These are phyloP conservation scores for Enteromius afrohamiltoni DNA, from an alignment of 2,797 vertebrate genomes.

Conservation along the genomic window DNA sequence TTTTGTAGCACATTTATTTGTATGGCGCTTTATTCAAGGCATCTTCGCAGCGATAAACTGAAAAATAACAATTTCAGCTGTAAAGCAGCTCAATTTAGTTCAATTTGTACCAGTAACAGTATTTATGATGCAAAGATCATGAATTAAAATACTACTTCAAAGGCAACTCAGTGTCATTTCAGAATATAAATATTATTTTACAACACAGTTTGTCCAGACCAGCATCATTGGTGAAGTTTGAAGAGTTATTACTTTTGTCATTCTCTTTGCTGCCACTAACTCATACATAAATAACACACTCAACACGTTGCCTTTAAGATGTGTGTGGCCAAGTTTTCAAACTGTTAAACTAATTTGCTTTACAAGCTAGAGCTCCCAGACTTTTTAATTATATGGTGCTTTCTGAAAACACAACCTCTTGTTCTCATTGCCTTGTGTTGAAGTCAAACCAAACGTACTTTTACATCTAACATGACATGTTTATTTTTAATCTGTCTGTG, in stretches of 20 bases:
- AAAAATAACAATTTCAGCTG: not conserved
- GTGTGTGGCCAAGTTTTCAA: not conserved
- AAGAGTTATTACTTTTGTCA: slow-evolving; percentile 6
- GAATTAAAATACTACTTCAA: not conserved
- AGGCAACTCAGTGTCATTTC: not conserved
- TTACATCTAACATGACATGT: not conserved
- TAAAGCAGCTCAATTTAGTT: not conserved
- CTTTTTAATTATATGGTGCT: not conserved
- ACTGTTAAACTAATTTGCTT: not conserved
- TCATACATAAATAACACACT: not conserved
- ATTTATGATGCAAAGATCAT: not conserved
- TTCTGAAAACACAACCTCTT: not conserved
- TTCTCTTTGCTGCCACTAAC: not conserved
- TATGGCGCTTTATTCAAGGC: not conserved
- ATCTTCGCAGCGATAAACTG: not conserved
- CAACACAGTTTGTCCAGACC: not conserved
- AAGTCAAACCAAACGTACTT: not conserved
- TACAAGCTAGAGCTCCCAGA: not conserved
- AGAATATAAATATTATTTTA: not conserved
- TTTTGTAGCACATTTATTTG: not conserved
- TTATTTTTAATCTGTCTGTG: not conserved
- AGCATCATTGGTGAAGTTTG: not conserved
- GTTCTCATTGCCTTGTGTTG: not conserved
- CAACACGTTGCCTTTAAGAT: not conserved
- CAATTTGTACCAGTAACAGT: not conserved